phyloP scores from a whole-genome alignment of 1,140 invertebrate species.

The Neodiprion virginianus region DNA sequence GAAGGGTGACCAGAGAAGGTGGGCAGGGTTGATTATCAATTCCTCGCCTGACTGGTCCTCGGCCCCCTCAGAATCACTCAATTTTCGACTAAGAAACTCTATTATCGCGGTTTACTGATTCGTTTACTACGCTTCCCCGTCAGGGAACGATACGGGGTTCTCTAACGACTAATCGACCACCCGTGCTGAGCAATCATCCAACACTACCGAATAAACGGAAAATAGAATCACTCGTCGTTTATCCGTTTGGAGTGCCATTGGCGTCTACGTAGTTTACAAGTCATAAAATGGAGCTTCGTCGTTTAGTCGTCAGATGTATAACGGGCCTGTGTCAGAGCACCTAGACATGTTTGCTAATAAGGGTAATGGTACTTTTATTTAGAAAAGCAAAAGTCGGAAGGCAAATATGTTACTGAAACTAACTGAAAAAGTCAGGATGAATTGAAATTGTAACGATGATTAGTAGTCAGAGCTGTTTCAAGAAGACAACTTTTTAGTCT shows the following conservation, averaged over 20 bases:
- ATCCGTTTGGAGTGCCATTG: not conserved
- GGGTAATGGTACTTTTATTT: too few species aligned
- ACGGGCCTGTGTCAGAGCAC: too few species aligned
- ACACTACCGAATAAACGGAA: slow-evolving; percentile 2
- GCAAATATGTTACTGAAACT: too few species aligned
- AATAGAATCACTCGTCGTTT: slow-evolving; percentile 11
- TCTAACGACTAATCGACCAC: slow-evolving; percentile 36
- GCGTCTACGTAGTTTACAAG: too few species aligned
- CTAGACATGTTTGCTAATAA: too few species aligned
- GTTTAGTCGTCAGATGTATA: too few species aligned
- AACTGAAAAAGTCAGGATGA: too few species aligned
- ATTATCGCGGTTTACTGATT: slow-evolving; percentile 17
- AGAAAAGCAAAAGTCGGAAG: too few species aligned
- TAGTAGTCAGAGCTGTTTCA: too few species aligned
- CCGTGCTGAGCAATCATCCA: slow-evolving; percentile 14
- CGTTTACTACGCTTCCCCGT: not conserved
- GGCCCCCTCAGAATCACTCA: slow-evolving; percentile 18
- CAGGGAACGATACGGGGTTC: slow-evolving; percentile 21
- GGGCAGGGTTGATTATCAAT: slow-evolving; percentile 42
- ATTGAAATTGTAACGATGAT: too few species aligned
- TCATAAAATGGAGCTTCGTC: too few species aligned
- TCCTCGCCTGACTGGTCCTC: slow-evolving; percentile 32
- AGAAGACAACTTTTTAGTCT: too few species aligned
- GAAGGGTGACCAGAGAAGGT: slow-evolving; percentile 11
- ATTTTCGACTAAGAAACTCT: slow-evolving; percentile 35